Conservation (phyloP, 2,797 vertebrate species). For the Lophius americanus region DNA sequence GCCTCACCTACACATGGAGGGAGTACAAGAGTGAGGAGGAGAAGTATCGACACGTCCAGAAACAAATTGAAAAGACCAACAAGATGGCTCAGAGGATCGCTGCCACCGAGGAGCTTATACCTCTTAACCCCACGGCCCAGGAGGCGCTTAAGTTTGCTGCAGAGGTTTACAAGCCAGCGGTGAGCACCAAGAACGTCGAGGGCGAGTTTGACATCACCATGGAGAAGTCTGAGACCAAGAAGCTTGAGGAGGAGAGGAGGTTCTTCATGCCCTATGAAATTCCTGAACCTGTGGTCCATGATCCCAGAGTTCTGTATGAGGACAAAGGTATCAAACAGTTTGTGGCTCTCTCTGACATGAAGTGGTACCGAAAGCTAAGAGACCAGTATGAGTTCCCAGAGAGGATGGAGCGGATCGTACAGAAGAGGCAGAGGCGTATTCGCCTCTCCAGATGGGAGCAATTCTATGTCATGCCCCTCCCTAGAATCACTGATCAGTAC, state of each 20-base stretch:
- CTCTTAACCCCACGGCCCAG: constrained; percentile 92
- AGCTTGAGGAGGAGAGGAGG: constrained; percentile 86
- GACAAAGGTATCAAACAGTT: constrained; percentile 93
- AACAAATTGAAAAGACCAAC: constrained; percentile 95
- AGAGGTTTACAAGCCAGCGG: constrained; percentile 94
- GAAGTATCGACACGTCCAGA: constrained; percentile 86
- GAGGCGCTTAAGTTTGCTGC: constrained; percentile 96
- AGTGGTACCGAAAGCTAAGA: constrained; percentile 95
- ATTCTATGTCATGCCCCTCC: constrained; percentile 97
- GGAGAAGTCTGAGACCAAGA: constrained; percentile 87
- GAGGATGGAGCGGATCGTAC: constrained; percentile 89
- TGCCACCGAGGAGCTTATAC: constrained; percentile 84
- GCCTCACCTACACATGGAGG: constrained; percentile 91
- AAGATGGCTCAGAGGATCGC: constrained; percentile 94
- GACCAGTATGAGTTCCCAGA: constrained; percentile 95
- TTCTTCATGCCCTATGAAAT: constrained; percentile 97
- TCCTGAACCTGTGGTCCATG: constrained; percentile 88
- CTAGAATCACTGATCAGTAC: constrained; percentile 96
- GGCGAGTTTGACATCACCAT: constrained; percentile 92
- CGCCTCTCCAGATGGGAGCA: constrained; percentile 99
- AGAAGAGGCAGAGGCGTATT: constrained; percentile 95
- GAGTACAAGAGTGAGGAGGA: constrained; percentile 94
- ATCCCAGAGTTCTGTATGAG: constrained; percentile 85
- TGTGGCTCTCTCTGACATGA: constrained; percentile 98
- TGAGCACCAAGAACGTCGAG: constrained; percentile 95